Conservation (phyloP, 2,797 vertebrate genomes). For the Centroberyx gerrardi region DNA sequence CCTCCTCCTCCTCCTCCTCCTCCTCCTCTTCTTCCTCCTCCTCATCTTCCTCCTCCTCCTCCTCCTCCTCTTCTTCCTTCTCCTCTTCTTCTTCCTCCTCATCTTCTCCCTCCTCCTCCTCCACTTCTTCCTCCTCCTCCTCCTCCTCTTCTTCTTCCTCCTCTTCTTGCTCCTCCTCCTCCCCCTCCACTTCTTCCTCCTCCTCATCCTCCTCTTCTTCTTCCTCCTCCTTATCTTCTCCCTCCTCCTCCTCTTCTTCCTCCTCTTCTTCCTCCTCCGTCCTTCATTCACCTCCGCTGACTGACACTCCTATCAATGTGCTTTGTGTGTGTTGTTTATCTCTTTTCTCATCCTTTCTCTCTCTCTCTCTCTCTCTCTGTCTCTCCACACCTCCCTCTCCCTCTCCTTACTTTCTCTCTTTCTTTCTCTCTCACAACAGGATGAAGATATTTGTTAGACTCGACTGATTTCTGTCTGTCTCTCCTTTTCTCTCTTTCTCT, state of each 20-base stretch:
- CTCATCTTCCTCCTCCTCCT: no score
- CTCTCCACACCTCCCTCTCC: background rate
- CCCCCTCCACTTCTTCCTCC: background rate
- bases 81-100: conserved; percentile 37
- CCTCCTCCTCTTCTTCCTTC: no score
- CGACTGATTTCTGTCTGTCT: conserved; percentile 23
- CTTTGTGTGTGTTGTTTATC: conserved; percentile 72
- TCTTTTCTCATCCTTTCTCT: conserved; percentile 29
- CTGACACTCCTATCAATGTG: conserved; percentile 71
- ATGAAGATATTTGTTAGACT: conserved; percentile 59
- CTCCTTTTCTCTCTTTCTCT: conserved; percentile 4
- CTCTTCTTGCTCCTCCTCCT: background rate
- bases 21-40: no score
- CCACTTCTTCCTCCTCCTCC: background rate
- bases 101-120: conserved; percentile 45
- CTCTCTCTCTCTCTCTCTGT: background rate
- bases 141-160: background rate
- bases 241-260: background rate
- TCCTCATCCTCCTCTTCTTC: background rate
- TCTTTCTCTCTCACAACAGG: conserved; percentile 35
- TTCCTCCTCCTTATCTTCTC: no score
- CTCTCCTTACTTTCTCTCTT: background rate
- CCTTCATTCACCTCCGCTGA: conserved; percentile 56
- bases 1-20: background rate
- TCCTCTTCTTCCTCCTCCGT: conserved; percentile 18